phyloP scores from a whole-genome alignment of 2,797 vertebrate genomes.

The Acomys russatus region DNA sequence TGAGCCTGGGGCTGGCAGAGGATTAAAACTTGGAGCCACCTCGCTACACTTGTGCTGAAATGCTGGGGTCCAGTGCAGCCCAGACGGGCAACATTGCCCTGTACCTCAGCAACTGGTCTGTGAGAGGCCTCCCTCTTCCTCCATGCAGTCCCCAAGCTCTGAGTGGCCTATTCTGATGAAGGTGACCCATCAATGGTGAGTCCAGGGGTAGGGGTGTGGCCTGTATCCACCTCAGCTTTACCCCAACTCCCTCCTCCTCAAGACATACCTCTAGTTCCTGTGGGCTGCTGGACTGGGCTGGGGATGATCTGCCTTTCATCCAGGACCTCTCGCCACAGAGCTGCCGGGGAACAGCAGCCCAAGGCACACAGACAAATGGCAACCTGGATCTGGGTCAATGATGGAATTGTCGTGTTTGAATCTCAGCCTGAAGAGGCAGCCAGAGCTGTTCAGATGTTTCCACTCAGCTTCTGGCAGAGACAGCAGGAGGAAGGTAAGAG shows the following conservation, averaged over 20 bases:
- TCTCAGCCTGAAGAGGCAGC: conserved; percentile 78
- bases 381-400: conserved; percentile 71
- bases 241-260: too few relatives aligned
- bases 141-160: not conserved
- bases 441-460: conserved; percentile 85
- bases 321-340: fast-evolving
- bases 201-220: too few relatives aligned
- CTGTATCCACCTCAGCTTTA: fast-evolving
- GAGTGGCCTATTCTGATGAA: not conserved
- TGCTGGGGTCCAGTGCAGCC: too few relatives aligned
- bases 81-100: not conserved
- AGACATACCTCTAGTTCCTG: not conserved
- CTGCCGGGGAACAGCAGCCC: not conserved
- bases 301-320: not conserved
- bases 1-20: not conserved
- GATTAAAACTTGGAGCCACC: fast-evolving
- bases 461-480: conserved; percentile 84
- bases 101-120: not conserved
- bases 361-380: conserved; percentile 71
- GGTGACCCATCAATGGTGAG: fast-evolving
- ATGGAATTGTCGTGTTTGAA: conserved; percentile 40
- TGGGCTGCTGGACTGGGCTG: fast-evolving
- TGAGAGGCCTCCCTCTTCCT: not conserved
- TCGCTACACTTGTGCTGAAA: fast-evolving
- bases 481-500: fast-evolving